These are phyloP conservation scores for Chaetoderma sp. DNA, from an alignment of 2,888 invertebrate genomes.

Conservation along the genomic window DNA sequence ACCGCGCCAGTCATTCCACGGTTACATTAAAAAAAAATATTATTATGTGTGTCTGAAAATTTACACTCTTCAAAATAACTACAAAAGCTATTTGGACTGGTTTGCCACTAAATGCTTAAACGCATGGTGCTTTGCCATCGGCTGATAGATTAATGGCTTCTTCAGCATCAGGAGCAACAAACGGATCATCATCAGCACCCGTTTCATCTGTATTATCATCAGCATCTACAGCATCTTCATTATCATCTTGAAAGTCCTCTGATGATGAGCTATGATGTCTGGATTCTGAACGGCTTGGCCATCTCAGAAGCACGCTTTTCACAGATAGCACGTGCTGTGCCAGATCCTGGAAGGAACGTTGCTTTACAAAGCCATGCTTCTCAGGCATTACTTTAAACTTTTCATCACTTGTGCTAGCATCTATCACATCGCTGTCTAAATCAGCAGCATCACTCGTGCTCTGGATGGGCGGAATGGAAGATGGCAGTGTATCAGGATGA, in stretches of 20 bases:
- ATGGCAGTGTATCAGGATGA: slow-evolving; percentile 51
- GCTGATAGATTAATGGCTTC: background rate
- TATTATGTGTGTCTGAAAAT: too few species aligned
- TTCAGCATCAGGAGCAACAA: background rate
- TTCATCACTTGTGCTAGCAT: background rate
- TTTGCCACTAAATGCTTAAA: too few species aligned
- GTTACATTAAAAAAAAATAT: slow-evolving; percentile 4
- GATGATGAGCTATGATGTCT: slow-evolving; percentile 62
- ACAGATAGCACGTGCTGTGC: slow-evolving; percentile 50
- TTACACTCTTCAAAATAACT: background rate
- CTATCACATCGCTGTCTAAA: background rate
- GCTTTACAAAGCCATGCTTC: too few species aligned
- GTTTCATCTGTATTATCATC: slow-evolving; percentile 21
- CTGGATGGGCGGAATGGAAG: slow-evolving; percentile 30
- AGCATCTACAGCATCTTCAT: slow-evolving; percentile 10
- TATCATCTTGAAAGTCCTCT: slow-evolving; percentile 45
- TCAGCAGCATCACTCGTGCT: background rate
- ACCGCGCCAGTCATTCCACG: background rate
- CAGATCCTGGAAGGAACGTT: slow-evolving; percentile 55
- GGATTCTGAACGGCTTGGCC: slow-evolving; percentile 46
- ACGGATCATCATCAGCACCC: slow-evolving; percentile 2
- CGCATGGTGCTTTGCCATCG: too few species aligned
- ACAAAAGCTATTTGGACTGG: too few species aligned
- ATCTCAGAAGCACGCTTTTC: slow-evolving; percentile 54
- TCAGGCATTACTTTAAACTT: too few species aligned